A percentile compares a stretch with the other conserved stretches of the same genome.
These are phyloP conservation scores for Coptotermes formosanus DNA, from an alignment of 1,140 invertebrate species.

Conservation along the genomic window DNA sequence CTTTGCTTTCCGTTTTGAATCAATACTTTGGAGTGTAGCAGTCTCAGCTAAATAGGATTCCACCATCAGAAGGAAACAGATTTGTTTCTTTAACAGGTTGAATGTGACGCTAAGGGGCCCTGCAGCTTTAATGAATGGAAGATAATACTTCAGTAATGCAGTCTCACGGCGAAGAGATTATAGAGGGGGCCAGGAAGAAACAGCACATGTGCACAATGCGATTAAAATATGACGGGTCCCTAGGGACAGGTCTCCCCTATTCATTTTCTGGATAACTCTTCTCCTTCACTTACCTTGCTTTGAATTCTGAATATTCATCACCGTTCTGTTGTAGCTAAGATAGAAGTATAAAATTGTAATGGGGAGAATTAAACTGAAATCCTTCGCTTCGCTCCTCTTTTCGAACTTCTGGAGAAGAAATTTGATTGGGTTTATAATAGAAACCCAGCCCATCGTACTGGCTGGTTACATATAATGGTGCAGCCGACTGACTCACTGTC, in stretches of 20 bases:
- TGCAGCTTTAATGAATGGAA: constrained; percentile 6
- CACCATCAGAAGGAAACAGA: background rate
- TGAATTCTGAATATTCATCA: background rate
- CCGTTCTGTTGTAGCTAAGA: too few relatives aligned
- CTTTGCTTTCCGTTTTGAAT: too few relatives aligned
- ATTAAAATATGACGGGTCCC: constrained; percentile 9
- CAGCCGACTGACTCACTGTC: too few relatives aligned
- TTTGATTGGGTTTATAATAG: too few relatives aligned
- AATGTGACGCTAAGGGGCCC: background rate
- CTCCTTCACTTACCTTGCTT: background rate
- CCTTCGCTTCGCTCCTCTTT: background rate
- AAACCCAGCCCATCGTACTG: too few relatives aligned
- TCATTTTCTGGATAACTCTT: constrained; percentile 17
- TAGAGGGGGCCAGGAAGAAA: background rate
- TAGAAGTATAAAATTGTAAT: background rate
- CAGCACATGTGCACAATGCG: constrained; percentile 12
- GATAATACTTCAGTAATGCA: background rate
- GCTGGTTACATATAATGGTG: too few relatives aligned
- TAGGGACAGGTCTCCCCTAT: background rate
- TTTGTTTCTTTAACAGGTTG: background rate
- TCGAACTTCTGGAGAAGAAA: too few relatives aligned
- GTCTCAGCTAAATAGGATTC: background rate
- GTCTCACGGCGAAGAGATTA: background rate
- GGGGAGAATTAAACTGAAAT: background rate
- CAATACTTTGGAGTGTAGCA: background rate